Evolutionary conservation across 2,113 vertebrate species (phyloP).

Genomic region (Cacatua alba): DNA sequence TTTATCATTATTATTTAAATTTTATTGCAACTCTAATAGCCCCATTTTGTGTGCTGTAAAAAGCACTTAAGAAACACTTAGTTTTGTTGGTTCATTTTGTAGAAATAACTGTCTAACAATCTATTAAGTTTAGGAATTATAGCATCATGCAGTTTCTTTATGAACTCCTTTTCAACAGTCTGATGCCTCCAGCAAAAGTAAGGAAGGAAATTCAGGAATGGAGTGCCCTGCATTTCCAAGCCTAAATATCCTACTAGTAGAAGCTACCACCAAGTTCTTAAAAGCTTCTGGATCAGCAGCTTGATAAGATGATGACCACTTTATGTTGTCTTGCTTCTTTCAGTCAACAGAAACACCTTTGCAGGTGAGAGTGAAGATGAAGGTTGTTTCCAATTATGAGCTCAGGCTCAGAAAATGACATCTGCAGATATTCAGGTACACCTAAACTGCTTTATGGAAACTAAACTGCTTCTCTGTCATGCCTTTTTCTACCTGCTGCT

Average conservation of each 20-base stretch:
- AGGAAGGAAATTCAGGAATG: background rate
- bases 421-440: background rate
- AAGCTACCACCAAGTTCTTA: background rate
- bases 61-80: conserved; percentile 70
- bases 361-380: background rate
- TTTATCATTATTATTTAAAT: conserved; percentile 68
- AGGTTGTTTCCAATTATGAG: background rate
- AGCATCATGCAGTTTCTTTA: conserved; percentile 29
- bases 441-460: background rate
- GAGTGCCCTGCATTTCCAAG: background rate
- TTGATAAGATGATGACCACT: background rate
- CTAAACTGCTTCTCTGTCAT: background rate
- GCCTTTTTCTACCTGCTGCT: background rate
- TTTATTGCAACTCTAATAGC: conserved; percentile 65
- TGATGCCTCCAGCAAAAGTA: conserved; percentile 10
- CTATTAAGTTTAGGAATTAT: conserved; percentile 65
- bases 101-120: conserved; percentile 60
- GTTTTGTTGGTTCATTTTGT: conserved; percentile 51
- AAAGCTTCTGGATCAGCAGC: background rate
- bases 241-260: background rate
- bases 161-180: conserved; percentile 39
- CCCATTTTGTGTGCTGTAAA: conserved; percentile 59
- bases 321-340: background rate
- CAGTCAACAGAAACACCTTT: background rate
- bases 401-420: background rate